Conservation (phyloP, 1,140 invertebrate species). For the Antheraea mylitta region DNA sequence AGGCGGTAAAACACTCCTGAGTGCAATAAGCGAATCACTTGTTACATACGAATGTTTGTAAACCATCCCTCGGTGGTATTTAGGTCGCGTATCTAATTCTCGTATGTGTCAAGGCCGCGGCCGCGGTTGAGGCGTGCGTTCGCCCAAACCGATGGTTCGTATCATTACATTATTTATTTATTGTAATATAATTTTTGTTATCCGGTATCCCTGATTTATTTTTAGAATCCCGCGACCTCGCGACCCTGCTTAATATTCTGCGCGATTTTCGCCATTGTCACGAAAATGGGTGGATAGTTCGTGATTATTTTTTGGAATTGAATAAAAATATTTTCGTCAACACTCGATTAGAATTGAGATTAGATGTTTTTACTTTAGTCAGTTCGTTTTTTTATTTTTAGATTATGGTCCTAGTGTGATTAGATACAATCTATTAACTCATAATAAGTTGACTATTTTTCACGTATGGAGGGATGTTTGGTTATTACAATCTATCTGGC, state of each 20-base stretch:
- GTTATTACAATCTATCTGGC: too few species aligned
- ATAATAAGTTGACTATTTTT: too few species aligned
- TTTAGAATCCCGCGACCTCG: conserved; percentile 8
- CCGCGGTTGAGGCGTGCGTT: neutral
- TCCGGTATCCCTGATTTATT: conserved; percentile 9
- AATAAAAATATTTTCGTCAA: neutral
- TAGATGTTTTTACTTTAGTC: conserved; percentile 8
- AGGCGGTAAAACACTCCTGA: too few species aligned
- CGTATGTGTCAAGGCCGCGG: neutral
- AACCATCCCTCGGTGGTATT: neutral
- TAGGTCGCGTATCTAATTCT: neutral
- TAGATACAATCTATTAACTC: too few species aligned
- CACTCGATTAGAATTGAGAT: conserved; percentile 1
- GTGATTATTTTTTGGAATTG: conserved; percentile 4
- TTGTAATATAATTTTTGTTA: neutral
- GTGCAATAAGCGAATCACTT: neutral
- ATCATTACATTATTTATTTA: conserved; percentile 3
- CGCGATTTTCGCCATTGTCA: conserved; percentile 4
- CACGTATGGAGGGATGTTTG: too few species aligned
- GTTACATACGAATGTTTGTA: neutral
- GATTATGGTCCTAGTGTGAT: too few species aligned
- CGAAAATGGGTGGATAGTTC: conserved; percentile 5
- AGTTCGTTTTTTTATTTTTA: neutral
- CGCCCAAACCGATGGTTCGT: neutral
- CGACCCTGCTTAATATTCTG: conserved; percentile 8